Evolutionary conservation across 64 coral and sea anemone species (phyloP).

Genomic region (Stichodactyla helianthus): DNA sequence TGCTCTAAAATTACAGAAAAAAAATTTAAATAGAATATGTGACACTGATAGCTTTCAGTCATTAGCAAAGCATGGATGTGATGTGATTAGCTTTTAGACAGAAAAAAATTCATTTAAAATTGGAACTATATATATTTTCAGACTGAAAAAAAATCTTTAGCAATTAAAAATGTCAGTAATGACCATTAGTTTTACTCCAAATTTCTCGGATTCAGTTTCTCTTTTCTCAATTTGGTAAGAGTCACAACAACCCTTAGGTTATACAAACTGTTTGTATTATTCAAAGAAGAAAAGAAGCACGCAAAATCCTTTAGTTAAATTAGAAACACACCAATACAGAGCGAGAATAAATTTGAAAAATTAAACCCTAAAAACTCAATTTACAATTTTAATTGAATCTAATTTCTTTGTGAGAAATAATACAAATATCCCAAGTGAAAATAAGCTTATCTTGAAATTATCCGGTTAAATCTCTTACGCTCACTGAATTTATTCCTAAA

Average conservation of each 20-base stretch:
- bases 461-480: neutral
- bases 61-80: too few relatives aligned
- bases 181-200: too few relatives aligned
- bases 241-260: neutral
- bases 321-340: neutral
- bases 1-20: too few relatives aligned
- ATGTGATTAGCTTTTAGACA: too few relatives aligned
- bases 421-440: neutral
- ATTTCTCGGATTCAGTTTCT: too few relatives aligned
- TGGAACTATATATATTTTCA: too few relatives aligned
- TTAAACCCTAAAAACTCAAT: neutral
- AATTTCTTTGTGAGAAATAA: neutral
- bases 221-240: too few relatives aligned
- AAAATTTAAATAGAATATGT: too few relatives aligned
- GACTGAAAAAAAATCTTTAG: too few relatives aligned
- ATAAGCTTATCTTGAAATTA: neutral
- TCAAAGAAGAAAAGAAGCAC: neutral
- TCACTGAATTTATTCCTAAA: neutral
- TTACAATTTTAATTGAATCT: neutral
- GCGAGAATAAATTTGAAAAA: constrained; percentile 3
- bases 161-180: too few relatives aligned
- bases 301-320: neutral
- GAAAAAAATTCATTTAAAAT: too few relatives aligned
- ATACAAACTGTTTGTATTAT: neutral
- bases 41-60: too few relatives aligned